A percentile compares a stretch with the other conserved stretches of the same genome.
These are phyloP conservation scores for Ciconia maguari DNA, from an alignment of 2,113 vertebrate species.

Conservation along the genomic window DNA sequence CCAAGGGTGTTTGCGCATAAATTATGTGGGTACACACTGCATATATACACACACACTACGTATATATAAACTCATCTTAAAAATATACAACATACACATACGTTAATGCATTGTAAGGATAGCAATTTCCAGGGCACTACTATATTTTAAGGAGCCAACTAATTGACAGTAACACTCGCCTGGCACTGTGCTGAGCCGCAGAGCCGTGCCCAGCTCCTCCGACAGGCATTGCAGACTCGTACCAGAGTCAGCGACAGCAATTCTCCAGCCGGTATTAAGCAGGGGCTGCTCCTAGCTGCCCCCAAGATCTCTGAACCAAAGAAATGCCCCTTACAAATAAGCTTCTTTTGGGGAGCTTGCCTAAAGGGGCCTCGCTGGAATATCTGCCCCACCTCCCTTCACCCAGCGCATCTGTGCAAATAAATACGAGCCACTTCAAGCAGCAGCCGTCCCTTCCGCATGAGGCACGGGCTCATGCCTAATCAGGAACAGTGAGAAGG, in stretches of 20 bases:
- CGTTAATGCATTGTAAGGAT: not conserved
- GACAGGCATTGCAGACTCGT: fast-evolving
- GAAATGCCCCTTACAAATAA: fast-evolving
- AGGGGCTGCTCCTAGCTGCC: not conserved
- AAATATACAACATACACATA: fast-evolving
- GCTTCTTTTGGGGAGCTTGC: not conserved
- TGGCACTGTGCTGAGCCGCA: not conserved
- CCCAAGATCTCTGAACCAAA: not conserved
- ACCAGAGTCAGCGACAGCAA: fast-evolving
- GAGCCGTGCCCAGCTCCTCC: not conserved
- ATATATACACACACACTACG: not conserved
- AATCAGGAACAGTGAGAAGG: not conserved
- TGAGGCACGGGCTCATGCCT: not conserved
- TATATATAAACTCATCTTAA: fast-evolving
- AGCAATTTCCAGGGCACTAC: not conserved
- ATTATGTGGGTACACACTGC: fast-evolving
- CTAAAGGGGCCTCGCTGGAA: not conserved
- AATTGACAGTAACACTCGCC: fast-evolving
- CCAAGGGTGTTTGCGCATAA: fast-evolving
- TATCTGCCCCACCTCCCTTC: not conserved
- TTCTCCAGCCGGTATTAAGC: not conserved
- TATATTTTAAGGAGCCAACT: not conserved
- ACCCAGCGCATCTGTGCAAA: not conserved
- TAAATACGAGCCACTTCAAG: not conserved
- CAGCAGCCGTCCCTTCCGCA: not conserved